Evolutionary conservation across 2,797 vertebrate genomes (phyloP).

Genomic region (Artibeus lituratus): DNA sequence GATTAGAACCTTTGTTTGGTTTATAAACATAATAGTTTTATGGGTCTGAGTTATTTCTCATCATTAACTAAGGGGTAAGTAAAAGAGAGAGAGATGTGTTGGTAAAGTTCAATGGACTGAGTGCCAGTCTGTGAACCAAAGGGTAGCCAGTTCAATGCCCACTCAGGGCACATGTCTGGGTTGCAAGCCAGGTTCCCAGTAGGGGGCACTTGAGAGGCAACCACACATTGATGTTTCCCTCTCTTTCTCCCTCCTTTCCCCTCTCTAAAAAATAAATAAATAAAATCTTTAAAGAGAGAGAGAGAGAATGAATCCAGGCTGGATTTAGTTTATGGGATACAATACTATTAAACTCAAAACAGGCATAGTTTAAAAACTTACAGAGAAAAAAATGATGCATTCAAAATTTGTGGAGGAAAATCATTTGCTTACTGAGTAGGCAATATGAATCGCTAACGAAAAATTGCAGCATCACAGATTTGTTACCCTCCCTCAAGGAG

Average conservation of each 20-base stretch:
- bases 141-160: too few species aligned
- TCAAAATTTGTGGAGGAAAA: background rate
- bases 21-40: background rate
- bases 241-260: too few species aligned
- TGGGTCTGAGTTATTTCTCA: slow-evolving; percentile 17
- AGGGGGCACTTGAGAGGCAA: too few species aligned
- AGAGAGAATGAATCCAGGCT: background rate
- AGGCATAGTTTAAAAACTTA: background rate
- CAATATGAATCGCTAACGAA: slow-evolving; percentile 5
- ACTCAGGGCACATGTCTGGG: too few species aligned
- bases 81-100: background rate
- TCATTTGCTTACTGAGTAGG: background rate
- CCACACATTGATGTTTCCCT: too few species aligned
- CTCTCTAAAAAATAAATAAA: too few species aligned
- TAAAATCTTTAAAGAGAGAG: too few species aligned
- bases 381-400: background rate
- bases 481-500: background rate
- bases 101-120: too few species aligned
- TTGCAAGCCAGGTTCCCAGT: too few species aligned
- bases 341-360: background rate
- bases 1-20: background rate
- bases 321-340: background rate
- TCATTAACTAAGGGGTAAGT: background rate
- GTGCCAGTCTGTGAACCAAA: too few species aligned
- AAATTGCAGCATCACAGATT: background rate